Evolutionary conservation across 2,797 vertebrate genomes (phyloP).

Genomic region (Catostomus latipinnis): DNA sequence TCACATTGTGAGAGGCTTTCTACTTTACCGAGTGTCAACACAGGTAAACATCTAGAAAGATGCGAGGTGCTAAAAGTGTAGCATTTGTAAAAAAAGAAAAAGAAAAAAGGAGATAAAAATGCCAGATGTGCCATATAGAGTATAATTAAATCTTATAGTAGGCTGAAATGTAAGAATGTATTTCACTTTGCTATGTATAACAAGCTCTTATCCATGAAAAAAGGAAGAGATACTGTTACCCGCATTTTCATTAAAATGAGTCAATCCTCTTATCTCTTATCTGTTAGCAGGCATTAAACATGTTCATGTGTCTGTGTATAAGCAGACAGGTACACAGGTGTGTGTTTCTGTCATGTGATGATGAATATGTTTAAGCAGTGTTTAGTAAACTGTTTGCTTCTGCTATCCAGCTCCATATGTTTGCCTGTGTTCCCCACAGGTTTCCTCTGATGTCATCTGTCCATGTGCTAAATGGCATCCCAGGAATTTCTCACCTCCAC

Average conservation of each 20-base stretch:
- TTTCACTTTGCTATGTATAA: background rate
- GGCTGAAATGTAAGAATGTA: too few species aligned
- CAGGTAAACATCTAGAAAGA: slow-evolving; percentile 74
- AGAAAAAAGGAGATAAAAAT: slow-evolving; percentile 52
- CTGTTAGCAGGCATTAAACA: background rate
- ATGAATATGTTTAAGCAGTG: slow-evolving; percentile 59
- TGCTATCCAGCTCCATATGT: slow-evolving; percentile 56
- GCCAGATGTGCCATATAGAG: slow-evolving; percentile 16
- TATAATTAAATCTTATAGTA: too few species aligned
- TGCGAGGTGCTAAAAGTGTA: slow-evolving; percentile 64
- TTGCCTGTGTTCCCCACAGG: slow-evolving; percentile 49
- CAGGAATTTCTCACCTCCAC: slow-evolving; percentile 58
- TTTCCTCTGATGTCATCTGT: slow-evolving; percentile 54
- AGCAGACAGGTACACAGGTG: background rate
- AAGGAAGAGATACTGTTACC: slow-evolving; percentile 41
- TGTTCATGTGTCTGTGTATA: background rate
- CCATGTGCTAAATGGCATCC: slow-evolving; percentile 55
- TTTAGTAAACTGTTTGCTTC: slow-evolving; percentile 63
- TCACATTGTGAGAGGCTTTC: slow-evolving; percentile 65
- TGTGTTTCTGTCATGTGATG: slow-evolving; percentile 51
- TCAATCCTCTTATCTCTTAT: background rate
- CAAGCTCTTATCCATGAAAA: background rate
- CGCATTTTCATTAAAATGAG: slow-evolving; percentile 2
- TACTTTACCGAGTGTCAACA: slow-evolving; percentile 72
- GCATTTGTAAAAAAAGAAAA: slow-evolving; percentile 6